A percentile compares a stretch with the other conserved stretches of the same genome.
Evolutionary conservation across 2,797 vertebrate species (phyloP).

Genomic region (Semaprochilodus insignis): DNA sequence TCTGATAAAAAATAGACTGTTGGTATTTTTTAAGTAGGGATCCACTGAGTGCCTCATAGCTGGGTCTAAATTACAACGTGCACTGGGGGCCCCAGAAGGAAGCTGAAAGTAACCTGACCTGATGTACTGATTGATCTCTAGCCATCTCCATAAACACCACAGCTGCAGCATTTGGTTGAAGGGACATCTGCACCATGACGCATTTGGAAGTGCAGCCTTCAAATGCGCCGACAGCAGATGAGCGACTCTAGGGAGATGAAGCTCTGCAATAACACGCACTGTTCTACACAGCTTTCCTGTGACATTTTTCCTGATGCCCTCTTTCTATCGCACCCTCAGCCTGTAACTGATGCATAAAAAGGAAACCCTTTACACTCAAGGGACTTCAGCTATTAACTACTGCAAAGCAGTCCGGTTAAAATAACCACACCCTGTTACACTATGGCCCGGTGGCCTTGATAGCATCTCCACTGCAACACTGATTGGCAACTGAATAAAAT

Average conservation of each 20-base stretch:
- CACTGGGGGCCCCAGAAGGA: background rate
- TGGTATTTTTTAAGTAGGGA: slow-evolving; percentile 19
- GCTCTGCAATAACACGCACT: background rate
- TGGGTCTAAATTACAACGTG: background rate
- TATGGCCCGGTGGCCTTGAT: slow-evolving; percentile 5
- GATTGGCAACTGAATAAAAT: background rate
- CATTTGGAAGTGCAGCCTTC: background rate
- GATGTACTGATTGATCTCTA: slow-evolving; percentile 1
- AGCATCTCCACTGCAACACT: background rate
- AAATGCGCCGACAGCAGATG: slow-evolving; percentile 18
- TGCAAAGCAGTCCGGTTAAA: background rate
- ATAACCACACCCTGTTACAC: background rate
- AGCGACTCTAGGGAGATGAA: slow-evolving; percentile 19
- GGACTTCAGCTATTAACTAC: slow-evolving; percentile 5
- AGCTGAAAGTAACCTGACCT: slow-evolving; percentile 33
- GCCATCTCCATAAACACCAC: slow-evolving; percentile 26
- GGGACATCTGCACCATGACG: slow-evolving; percentile 23
- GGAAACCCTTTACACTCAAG: background rate
- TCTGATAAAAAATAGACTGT: slow-evolving; percentile 13
- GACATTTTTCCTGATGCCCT: background rate
- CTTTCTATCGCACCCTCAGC: background rate
- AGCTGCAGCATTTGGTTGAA: slow-evolving; percentile 34
- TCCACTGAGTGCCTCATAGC: background rate
- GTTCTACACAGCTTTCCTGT: background rate
- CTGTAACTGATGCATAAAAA: background rate